Base-by-base conservation (phyloP, 2,797 vertebrate genomes). In the Bradypus variegatus region DNA sequence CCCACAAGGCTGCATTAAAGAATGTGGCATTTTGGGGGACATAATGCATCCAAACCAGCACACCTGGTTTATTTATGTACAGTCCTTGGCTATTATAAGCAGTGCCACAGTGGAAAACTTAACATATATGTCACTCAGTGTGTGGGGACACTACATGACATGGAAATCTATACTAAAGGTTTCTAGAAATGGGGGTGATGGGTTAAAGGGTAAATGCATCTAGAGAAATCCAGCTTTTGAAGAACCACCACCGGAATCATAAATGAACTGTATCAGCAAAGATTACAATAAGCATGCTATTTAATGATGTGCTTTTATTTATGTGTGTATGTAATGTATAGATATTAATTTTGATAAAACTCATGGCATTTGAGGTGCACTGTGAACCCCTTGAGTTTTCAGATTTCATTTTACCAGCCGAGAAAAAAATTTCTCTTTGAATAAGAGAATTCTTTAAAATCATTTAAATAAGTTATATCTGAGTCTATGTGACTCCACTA, bases 401-500 rank as follows among this genome's bases (percentile, higher is more conserved):
- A 67, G 16, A 38, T 27, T 93, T 36, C 16, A 29, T 81, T 89
- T 86, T 83, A 77, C 25, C 38, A 14, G 48, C 25, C 48, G 85
- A 65, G n/a, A 8, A 16, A 31, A 36, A 10, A 88, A 9, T 48
- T 50, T 64, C 55, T 33, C 29, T 88, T 70, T 53, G 27, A 82
- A 48, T 88, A 79, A 75, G 18, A 2, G 76, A 25, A 27, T 25
- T 88, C 33, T 75, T 92, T 91, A 87, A 87, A 94, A 55, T 64
- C 36, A 86, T 27, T 79, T 27, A 21, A 38, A 11, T 62, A 58
- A 76, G 80, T 80, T n/a, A 31, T 90, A 58, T 69, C 62, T n/a
- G 36, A 80, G 58, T 77, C 55, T 11, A 3, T 41, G 53, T 36
- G 33, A 23, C 41, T 86, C 23, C 13, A 21, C 70, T 53, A 4